Evolutionary conservation across 2,113 vertebrate species (phyloP).

Genomic region (Pomatostomus ruficeps): DNA sequence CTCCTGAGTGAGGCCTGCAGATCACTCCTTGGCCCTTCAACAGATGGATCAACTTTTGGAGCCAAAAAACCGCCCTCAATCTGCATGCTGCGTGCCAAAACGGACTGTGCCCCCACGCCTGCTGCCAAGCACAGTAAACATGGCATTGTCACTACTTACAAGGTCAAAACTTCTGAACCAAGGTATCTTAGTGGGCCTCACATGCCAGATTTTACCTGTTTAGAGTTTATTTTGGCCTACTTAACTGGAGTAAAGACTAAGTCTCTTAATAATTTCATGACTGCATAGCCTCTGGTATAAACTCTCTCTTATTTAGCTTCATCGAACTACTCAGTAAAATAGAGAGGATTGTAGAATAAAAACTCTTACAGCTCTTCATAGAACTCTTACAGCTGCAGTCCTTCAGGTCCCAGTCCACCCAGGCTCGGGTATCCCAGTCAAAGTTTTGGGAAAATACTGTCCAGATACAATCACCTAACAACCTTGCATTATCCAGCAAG

Average conservation of each 20-base stretch:
- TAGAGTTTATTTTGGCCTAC: background rate
- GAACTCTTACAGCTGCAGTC: background rate
- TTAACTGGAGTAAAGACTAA: background rate
- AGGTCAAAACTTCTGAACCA: background rate
- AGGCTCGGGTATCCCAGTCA: background rate
- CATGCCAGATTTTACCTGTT: background rate
- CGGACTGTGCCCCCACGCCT: background rate
- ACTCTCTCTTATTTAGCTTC: background rate
- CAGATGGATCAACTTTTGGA: background rate
- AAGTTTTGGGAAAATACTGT: background rate
- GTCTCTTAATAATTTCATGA: background rate
- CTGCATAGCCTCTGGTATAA: background rate
- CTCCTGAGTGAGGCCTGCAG: background rate
- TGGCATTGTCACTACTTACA: background rate
- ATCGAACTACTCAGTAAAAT: background rate
- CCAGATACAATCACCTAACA: background rate
- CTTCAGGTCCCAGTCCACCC: background rate
- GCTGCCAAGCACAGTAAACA: background rate
- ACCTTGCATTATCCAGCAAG: background rate
- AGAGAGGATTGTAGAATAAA: background rate
- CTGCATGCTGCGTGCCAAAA: background rate
- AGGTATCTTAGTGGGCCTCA: background rate
- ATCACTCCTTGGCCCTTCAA: background rate
- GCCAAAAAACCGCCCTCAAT: rapidly evolving
- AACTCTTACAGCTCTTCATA: background rate